These are phyloP conservation scores for Ptycholaimellus sp. DNA, from an alignment of 2,888 invertebrate genomes.

Conservation along the genomic window DNA sequence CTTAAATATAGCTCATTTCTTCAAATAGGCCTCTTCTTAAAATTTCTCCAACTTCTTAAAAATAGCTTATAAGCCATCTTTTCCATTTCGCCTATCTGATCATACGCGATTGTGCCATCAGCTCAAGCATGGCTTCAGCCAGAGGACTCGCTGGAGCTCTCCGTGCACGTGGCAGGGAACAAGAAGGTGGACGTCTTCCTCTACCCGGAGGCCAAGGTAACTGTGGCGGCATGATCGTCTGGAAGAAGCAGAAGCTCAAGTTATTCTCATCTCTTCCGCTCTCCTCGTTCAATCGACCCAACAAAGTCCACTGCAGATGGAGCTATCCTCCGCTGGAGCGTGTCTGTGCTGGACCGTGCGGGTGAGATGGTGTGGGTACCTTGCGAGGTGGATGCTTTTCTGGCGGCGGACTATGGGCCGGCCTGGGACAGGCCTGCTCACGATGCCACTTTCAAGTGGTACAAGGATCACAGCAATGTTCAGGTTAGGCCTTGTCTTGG, in stretches of 20 bases:
- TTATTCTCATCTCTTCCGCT: background rate
- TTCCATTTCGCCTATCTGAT: too few species aligned
- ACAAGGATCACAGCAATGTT: too few species aligned
- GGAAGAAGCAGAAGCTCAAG: conserved; percentile 3
- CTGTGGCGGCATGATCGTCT: conserved; percentile 5
- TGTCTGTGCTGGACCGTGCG: conserved; percentile 1
- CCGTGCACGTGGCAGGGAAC: conserved; percentile 1
- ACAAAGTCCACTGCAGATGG: conserved; percentile 4
- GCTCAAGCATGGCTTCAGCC: too few species aligned
- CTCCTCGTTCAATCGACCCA: background rate
- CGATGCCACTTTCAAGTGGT: too few species aligned
- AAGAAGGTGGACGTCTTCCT: conserved; percentile 5
- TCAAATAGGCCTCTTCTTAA: too few species aligned
- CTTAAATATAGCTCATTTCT: too few species aligned
- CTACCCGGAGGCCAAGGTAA: background rate
- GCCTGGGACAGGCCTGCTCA: conserved; percentile 4
- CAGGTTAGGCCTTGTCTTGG: too few species aligned
- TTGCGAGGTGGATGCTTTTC: conserved; percentile 5
- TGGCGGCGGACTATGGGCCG: conserved; percentile 5
- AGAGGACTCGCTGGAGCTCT: conserved; percentile 6
- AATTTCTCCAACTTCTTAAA: too few species aligned
- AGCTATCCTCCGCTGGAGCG: conserved; percentile 1
- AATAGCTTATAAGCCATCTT: too few species aligned
- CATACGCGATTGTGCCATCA: too few species aligned
- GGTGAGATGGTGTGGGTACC: conserved; percentile 6